Percentiles rank a stretch among this genome's conserved stretches.
Conservation (phyloP, 1,140 invertebrate genomes). For the Charaxes varanes region DNA sequence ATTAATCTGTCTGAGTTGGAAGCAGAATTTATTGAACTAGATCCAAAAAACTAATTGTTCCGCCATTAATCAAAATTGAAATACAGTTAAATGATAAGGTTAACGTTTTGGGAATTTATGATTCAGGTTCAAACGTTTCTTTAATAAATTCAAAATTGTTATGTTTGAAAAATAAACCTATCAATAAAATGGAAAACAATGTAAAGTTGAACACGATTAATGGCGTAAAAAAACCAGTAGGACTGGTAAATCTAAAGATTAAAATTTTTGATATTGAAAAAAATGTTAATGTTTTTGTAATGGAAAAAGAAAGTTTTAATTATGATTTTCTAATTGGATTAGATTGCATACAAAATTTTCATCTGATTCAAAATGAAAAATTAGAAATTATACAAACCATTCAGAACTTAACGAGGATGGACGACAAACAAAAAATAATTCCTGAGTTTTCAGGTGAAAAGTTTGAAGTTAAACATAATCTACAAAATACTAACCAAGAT, state of each 20-base stretch:
- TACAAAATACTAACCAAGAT: too few species aligned
- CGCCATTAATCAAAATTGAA: conserved; percentile 22
- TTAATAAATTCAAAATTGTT: conserved; percentile 11
- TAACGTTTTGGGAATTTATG: conserved; percentile 21
- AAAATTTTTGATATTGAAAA: conserved; percentile 20
- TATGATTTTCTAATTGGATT: conserved; percentile 9
- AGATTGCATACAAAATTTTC: conserved; percentile 12
- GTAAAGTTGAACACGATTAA: conserved; percentile 15
- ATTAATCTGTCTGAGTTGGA: conserved; percentile 27
- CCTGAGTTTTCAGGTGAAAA: too few species aligned
- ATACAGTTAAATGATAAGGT: conserved; percentile 19
- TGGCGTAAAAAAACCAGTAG: conserved; percentile 8
- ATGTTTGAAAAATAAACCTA: conserved; percentile 1
- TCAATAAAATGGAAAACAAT: conserved; percentile 1
- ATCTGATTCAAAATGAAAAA: too few species aligned
- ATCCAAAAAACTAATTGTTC: conserved; percentile 27
- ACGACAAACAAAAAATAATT: too few species aligned
- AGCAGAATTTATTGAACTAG: conserved; percentile 21
- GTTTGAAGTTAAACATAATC: too few species aligned
- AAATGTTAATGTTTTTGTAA: conserved; percentile 17
- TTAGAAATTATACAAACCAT: too few species aligned
- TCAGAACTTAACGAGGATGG: too few species aligned
- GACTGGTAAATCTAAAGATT: conserved; percentile 17
- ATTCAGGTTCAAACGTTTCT: conserved; percentile 18
- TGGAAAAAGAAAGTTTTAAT: conserved; percentile 18